Percentiles rank a stretch among this genome's conserved stretches.
Evolutionary conservation across 2,113 vertebrate species (phyloP).

Genomic region (Alligator sinensis): DNA sequence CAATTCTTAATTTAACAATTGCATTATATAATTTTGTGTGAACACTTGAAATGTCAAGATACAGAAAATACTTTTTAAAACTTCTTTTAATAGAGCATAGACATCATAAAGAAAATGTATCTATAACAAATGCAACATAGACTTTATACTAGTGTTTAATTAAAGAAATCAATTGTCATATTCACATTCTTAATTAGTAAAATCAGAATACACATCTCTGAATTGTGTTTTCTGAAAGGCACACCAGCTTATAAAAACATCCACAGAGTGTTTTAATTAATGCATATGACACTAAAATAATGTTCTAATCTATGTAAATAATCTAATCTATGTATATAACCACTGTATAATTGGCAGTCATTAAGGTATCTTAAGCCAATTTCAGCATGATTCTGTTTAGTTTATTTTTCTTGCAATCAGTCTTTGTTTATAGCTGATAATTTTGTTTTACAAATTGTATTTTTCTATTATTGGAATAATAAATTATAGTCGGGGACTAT

Average conservation of each 20-base stretch:
- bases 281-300: background rate
- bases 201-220: background rate
- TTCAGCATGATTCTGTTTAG: background rate
- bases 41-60: background rate
- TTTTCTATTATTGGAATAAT: slow-evolving; percentile 8
- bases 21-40: background rate
- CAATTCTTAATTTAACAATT: background rate
- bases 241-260: background rate
- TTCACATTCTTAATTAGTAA: background rate
- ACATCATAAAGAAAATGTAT: background rate
- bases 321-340: too few relatives aligned
- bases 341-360: background rate
- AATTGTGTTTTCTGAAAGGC: background rate
- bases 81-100: background rate
- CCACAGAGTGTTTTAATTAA: background rate
- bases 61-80: background rate
- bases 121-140: background rate
- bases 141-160: background rate
- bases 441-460: slow-evolving; percentile 37
- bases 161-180: background rate
- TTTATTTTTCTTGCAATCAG: slow-evolving; percentile 40
- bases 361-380: slow-evolving; percentile 21
- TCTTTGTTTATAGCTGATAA: slow-evolving; percentile 29
- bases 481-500: background rate
- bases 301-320: background rate